These are phyloP conservation scores for Rhipidura dahli DNA, from an alignment of 2,113 vertebrate genomes.

Conservation along the genomic window DNA sequence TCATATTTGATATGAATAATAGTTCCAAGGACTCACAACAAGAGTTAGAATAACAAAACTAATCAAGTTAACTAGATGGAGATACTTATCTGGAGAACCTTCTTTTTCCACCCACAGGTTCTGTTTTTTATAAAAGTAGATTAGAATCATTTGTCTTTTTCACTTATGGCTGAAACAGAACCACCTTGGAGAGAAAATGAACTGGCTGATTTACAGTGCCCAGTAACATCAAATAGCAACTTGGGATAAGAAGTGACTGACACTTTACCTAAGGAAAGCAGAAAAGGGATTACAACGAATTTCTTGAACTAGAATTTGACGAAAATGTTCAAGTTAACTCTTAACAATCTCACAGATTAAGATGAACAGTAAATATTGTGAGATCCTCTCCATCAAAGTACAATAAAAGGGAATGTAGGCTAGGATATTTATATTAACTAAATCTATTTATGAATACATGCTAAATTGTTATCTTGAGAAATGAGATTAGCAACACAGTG, in stretches of 20 bases:
- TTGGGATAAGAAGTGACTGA: neutral
- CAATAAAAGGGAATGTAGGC: neutral
- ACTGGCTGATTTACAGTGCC: neutral
- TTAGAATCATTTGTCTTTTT: conserved; percentile 23
- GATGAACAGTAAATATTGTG: neutral
- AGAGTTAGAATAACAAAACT: neutral
- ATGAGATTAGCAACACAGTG: neutral
- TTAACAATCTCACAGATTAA: neutral
- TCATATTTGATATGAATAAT: neutral
- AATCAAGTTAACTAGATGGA: neutral
- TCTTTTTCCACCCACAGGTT: neutral
- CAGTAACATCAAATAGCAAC: neutral
- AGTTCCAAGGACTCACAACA: neutral
- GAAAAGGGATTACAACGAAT: neutral
- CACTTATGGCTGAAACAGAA: conserved; percentile 1
- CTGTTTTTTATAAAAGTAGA: neutral
- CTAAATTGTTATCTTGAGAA: neutral
- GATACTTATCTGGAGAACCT: neutral
- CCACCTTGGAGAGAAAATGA: neutral
- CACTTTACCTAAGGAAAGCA: neutral
- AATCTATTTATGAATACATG: neutral
- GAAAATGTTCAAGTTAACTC: neutral
- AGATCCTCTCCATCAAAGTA: neutral
- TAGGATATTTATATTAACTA: neutral
- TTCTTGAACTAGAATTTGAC: neutral